Evolutionary conservation across 2,797 vertebrate species (phyloP), one percentile per base, ranked within the genome.

Genomic region (Manis crassicaudata): DNA sequence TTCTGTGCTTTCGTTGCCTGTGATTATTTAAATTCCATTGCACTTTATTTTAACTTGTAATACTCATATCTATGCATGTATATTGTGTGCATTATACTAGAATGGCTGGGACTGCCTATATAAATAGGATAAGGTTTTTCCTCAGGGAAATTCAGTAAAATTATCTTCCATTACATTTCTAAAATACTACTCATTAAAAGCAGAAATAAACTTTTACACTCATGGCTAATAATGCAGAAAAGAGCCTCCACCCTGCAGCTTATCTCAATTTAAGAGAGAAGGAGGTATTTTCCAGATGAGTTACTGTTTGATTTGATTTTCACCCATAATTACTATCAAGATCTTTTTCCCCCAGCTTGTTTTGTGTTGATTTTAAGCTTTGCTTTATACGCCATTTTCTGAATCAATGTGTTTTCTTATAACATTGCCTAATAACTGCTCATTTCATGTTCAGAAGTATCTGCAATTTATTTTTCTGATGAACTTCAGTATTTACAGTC

Each of bases 131-230:
- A 6, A 77, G 77, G 90, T 58, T 97, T 97, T 83, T 95, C 97
- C 97, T 96, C 25, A 54, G 97, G 98, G 93, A 98, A 98, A 97
- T 95, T 83, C 81, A 85, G 88, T 97, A 97, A 98, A 98, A 98
- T 98, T 97, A 98, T 97, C 96, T 98, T 97, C 96, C 92, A 97
- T 98, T 98, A 97, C 94, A 92, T 97, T 96, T 97, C 87, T 97
- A 96, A 98, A 98, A 97, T 95, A 96, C 83, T 96, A 96, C 81
- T 94, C 94, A 98, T 98, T 98, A 98, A 97, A 98, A 98, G 82
- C 81, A 95, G 88, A 95, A 98, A 98, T 98, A 98, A 98, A 98
- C 96, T 97, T 98, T 97, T 97, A 97, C 92, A 90, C 95, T 97
- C 96, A 68, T 90, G 90, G 91, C 96, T 98, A 98, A 97, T 92